Percentiles rank a stretch among this genome's conserved stretches.
Evolutionary conservation across 2,797 vertebrate species (phyloP).

Genomic region (Apodemus agrarius): DNA sequence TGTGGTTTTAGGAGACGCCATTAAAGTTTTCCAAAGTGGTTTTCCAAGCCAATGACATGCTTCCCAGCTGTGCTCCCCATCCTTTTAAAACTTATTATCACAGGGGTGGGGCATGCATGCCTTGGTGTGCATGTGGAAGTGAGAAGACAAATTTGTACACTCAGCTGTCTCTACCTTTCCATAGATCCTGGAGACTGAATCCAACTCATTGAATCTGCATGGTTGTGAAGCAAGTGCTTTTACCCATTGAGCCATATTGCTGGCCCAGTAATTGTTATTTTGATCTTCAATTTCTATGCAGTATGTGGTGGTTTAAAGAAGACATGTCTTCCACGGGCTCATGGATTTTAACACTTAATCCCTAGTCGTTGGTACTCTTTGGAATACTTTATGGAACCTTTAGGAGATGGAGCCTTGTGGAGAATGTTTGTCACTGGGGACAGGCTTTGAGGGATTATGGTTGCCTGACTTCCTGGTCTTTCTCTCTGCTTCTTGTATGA

Average conservation of each 20-base stretch:
- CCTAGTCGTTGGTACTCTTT: neutral
- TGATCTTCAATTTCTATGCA: slow-evolving; percentile 16
- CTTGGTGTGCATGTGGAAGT: neutral
- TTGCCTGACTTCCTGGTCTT: neutral
- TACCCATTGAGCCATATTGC: neutral
- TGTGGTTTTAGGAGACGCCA: neutral
- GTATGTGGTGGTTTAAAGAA: neutral
- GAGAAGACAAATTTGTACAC: neutral
- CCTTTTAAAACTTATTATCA: neutral
- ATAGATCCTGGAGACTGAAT: neutral
- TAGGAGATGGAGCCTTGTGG: neutral
- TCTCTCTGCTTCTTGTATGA: neutral
- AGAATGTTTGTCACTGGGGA: neutral
- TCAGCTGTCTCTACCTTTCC: neutral
- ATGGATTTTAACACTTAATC: neutral
- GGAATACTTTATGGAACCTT: neutral
- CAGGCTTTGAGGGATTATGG: neutral
- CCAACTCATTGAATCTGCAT: neutral
- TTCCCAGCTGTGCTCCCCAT: neutral
- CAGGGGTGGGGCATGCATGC: neutral
- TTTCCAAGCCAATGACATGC: neutral
- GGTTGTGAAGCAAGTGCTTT: neutral
- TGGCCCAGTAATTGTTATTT: neutral
- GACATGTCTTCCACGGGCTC: neutral
- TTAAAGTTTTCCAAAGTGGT: slow-evolving; percentile 23